These are phyloP conservation scores for Drosophila pegasa DNA, from an alignment of 2,888 invertebrate species.

Conservation along the genomic window DNA sequence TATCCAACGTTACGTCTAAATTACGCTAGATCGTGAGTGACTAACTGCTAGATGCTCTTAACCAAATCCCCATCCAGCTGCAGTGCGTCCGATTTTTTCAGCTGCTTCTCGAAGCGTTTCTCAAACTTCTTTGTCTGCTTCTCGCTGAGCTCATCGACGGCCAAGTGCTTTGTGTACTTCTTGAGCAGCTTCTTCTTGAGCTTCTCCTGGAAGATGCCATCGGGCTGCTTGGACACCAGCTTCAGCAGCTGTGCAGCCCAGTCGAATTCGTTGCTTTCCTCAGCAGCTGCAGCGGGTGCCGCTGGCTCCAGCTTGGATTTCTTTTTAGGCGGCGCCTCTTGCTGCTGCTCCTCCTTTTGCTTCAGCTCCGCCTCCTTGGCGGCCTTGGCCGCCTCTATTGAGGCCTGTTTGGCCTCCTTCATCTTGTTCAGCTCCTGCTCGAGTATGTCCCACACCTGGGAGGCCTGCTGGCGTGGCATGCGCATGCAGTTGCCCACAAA, in stretches of 20 bases:
- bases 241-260: constrained; percentile 70
- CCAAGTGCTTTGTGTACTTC: constrained; percentile 86
- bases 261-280: constrained; percentile 62
- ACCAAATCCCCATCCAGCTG: constrained; percentile 88
- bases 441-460: constrained; percentile 88
- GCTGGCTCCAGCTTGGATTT: constrained; percentile 49
- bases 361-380: constrained; percentile 14
- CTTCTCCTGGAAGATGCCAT: constrained; percentile 89
- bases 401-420: constrained; percentile 69
- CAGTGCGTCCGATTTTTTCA: constrained; percentile 88
- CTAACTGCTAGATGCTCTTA: constrained; percentile 44
- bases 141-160: constrained; percentile 84
- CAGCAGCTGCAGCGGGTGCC: neutral
- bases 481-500: constrained; percentile 89
- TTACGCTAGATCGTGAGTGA: constrained; percentile 32
- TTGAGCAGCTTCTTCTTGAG: constrained; percentile 91
- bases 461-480: constrained; percentile 87
- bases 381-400: constrained; percentile 52
- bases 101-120: constrained; percentile 90
- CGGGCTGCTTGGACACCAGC: constrained; percentile 78
- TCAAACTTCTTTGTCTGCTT: constrained; percentile 87
- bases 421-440: constrained; percentile 86
- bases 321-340: constrained; percentile 47
- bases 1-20: constrained; percentile 22
- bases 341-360: neutral